These are phyloP conservation scores for Dusona sp. DNA, from an alignment of 2,888 invertebrate genomes.

Conservation along the genomic window DNA sequence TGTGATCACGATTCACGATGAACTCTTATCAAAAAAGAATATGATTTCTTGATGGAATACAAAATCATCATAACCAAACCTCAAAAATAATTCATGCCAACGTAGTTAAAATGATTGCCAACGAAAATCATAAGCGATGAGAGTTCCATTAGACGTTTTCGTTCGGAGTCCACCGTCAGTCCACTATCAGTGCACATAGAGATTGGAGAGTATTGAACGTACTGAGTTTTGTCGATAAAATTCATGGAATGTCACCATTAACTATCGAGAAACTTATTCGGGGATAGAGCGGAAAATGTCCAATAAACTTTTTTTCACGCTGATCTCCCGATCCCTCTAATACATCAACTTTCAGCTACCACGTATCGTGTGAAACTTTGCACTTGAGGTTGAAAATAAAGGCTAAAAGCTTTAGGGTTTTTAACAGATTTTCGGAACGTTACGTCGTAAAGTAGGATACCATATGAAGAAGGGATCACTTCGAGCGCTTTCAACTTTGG, in stretches of 20 bases:
- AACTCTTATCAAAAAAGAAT: neutral
- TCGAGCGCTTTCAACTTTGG: neutral
- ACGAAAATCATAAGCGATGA: slow-evolving; percentile 10
- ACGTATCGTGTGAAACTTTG: slow-evolving; percentile 14
- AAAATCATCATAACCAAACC: neutral
- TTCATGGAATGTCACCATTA: slow-evolving; percentile 19
- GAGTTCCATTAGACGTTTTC: slow-evolving; percentile 49
- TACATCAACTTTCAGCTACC: neutral
- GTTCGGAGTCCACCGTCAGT: neutral
- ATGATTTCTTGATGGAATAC: neutral
- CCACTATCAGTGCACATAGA: neutral
- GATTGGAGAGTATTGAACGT: neutral
- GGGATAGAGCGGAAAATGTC: slow-evolving; percentile 12
- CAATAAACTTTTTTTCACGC: slow-evolving; percentile 4
- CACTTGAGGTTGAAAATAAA: neutral
- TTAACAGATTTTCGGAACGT: neutral
- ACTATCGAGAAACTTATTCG: slow-evolving; percentile 50
- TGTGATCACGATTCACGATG: neutral
- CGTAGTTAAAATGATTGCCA: slow-evolving; percentile 16
- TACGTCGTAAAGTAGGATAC: neutral
- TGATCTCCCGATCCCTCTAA: neutral
- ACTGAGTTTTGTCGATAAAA: slow-evolving; percentile 42
- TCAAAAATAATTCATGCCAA: slow-evolving; percentile 25
- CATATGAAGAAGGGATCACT: neutral
- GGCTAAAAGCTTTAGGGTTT: neutral